Conservation (phyloP, 2,888 invertebrate genomes). For the Neoascia interrupta region DNA sequence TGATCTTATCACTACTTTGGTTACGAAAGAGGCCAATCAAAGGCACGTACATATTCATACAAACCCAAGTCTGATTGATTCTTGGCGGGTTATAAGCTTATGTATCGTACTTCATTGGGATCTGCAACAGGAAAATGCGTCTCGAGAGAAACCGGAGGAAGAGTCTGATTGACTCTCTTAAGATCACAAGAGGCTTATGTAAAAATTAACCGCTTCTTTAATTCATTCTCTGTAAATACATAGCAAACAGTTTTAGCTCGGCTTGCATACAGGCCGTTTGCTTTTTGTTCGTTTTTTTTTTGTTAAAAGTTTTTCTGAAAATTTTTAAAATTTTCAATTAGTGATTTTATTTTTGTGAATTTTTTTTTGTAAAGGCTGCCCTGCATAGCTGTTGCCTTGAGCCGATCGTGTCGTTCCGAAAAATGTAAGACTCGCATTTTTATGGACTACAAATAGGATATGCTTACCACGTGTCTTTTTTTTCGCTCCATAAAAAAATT, state of each 20-base stretch:
- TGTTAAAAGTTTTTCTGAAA: not conserved
- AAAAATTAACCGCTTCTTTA: no score
- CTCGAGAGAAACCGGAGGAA: no score
- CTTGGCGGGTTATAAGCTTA: no score
- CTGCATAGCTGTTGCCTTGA: not conserved
- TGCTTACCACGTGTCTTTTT: slow-evolving; percentile 42
- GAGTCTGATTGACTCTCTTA: no score
- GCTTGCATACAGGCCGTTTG: slow-evolving; percentile 39
- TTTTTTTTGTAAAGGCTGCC: slow-evolving; percentile 2
- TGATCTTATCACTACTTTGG: no score
- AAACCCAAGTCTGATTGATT: no score
- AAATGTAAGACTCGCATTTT: slow-evolving; percentile 19
- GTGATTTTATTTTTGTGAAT: slow-evolving; percentile 7
- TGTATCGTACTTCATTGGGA: no score
- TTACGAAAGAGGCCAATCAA: no score
- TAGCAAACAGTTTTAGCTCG: slow-evolving; percentile 27
- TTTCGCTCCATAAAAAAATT: not conserved
- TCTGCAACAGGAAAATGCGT: no score
- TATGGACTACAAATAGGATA: not conserved
- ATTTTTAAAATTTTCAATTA: not conserved
- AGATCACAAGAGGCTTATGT: no score
- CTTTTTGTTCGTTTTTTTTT: slow-evolving; percentile 15
- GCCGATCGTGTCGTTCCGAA: not conserved
- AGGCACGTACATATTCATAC: no score
- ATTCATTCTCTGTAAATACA: not conserved